Evolutionary conservation across 2,888 invertebrate species (phyloP).

Genomic region (Cosmopolites sordidus): DNA sequence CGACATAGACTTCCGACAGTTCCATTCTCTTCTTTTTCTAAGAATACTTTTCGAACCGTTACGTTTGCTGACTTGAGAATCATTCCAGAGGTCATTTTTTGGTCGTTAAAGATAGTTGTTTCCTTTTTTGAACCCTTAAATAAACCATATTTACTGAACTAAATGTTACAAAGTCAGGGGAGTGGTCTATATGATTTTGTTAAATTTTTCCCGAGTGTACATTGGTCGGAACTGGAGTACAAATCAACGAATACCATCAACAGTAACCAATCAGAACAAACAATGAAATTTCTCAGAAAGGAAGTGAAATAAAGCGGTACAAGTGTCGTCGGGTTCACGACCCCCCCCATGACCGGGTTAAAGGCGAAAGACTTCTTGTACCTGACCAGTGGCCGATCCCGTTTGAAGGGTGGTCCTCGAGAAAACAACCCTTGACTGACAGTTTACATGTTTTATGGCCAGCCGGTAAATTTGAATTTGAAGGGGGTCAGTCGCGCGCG

Average conservation of each 20-base stretch:
- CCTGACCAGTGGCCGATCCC: constrained; percentile 33
- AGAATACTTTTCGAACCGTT: too few relatives aligned
- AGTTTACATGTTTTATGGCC: constrained; percentile 29
- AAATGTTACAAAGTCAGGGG: too few relatives aligned
- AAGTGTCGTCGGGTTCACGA: constrained; percentile 15
- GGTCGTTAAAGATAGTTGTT: too few relatives aligned
- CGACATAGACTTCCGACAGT: too few relatives aligned
- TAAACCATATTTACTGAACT: too few relatives aligned
- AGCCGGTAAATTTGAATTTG: constrained; percentile 31
- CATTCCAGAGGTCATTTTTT: too few relatives aligned
- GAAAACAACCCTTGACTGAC: constrained; percentile 33
- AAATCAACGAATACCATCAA: background rate
- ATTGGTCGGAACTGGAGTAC: background rate
- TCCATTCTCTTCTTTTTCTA: too few relatives aligned
- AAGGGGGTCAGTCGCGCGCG: constrained; percentile 33
- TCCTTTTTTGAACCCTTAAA: too few relatives aligned
- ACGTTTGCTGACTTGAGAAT: too few relatives aligned
- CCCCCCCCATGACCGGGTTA: constrained; percentile 10
- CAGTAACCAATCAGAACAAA: constrained; percentile 5
- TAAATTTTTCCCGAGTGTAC: too few relatives aligned
- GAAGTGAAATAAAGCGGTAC: constrained; percentile 14
- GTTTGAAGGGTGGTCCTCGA: constrained; percentile 28
- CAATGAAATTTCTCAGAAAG: background rate
- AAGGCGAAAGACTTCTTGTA: constrained; percentile 15
- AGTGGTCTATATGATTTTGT: too few relatives aligned